Evolutionary conservation across 2,888 invertebrate species (phyloP).

Genomic region (Tiliacea citrago): DNA sequence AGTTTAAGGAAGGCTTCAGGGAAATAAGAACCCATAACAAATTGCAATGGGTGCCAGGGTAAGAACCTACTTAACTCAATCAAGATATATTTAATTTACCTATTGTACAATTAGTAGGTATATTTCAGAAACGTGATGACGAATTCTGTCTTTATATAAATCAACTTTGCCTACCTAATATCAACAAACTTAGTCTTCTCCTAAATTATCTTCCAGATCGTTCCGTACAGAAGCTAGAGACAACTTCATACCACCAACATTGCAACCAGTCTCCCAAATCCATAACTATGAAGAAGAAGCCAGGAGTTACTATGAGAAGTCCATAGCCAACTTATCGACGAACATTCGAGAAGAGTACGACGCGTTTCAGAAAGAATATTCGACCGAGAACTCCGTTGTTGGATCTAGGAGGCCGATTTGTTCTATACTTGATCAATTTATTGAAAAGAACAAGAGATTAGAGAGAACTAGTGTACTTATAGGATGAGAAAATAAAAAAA

Average conservation of each 20-base stretch:
- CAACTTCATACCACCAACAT: slow-evolving; percentile 75
- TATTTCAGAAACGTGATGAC: neutral
- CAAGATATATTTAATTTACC: no score
- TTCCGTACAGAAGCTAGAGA: slow-evolving; percentile 84
- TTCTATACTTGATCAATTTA: slow-evolving; percentile 76
- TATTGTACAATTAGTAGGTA: neutral
- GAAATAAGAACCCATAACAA: slow-evolving; percentile 84
- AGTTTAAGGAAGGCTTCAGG: slow-evolving; percentile 81
- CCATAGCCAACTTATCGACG: slow-evolving; percentile 71
- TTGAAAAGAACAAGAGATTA: slow-evolving; percentile 78
- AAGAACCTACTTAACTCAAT: slow-evolving; percentile 44
- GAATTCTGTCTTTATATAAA: neutral
- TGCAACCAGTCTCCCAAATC: slow-evolving; percentile 72
- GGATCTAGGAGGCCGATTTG: slow-evolving; percentile 81
- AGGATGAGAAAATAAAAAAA: slow-evolving; percentile 24
- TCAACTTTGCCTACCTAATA: neutral
- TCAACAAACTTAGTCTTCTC: neutral
- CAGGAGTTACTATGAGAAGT: slow-evolving; percentile 72
- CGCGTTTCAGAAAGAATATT: slow-evolving; percentile 68
- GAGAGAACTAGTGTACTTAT: slow-evolving; percentile 61
- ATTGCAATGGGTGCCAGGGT: slow-evolving; percentile 83
- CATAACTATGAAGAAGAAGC: slow-evolving; percentile 79
- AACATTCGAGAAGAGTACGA: slow-evolving; percentile 73
- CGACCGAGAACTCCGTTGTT: slow-evolving; percentile 76
- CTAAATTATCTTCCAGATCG: slow-evolving; percentile 71